A percentile compares a stretch with the other conserved stretches of the same genome.
phyloP scores from a whole-genome alignment of 2,797 vertebrate species.

The Uromys caudimaculatus region DNA sequence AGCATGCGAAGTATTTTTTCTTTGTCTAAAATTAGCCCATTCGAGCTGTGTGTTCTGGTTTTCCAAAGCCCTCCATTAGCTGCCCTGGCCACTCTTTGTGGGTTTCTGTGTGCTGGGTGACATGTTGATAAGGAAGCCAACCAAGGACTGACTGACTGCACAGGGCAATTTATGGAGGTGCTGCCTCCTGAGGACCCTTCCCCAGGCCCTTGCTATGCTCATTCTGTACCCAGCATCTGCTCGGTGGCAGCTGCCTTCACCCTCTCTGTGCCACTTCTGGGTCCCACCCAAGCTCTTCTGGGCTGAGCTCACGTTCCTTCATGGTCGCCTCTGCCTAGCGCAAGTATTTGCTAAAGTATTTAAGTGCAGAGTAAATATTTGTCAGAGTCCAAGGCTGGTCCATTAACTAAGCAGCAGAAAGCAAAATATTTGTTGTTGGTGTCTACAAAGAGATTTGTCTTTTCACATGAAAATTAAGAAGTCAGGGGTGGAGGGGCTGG shows the following conservation, averaged over 20 bases:
- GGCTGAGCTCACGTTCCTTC: not conserved
- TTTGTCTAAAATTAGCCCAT: constrained; percentile 75
- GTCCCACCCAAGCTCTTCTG: not conserved
- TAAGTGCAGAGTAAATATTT: constrained; percentile 4
- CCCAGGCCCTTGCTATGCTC: not conserved
- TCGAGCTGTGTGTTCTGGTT: constrained; percentile 36
- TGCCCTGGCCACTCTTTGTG: not conserved
- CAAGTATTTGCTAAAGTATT: not conserved
- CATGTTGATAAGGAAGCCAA: not conserved
- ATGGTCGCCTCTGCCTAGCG: not conserved
- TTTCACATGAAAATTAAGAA: not conserved
- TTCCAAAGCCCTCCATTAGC: constrained; percentile 15
- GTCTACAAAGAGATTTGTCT: not conserved
- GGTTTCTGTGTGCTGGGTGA: not conserved
- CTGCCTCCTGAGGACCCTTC: not conserved
- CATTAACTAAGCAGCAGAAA: not conserved
- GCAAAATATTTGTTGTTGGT: not conserved
- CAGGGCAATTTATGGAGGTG: not conserved
- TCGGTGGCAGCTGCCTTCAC: not conserved
- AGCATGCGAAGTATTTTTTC: constrained; percentile 51
- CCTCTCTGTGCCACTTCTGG: accelerated
- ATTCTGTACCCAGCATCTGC: too few species aligned
- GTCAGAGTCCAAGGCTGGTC: not conserved
- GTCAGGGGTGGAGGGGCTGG: not conserved
- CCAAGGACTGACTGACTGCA: not conserved